A percentile compares a stretch with the other conserved stretches of the same genome.
Conservation (phyloP, 2,888 invertebrate genomes). For the Anoplius nigerrimus region DNA sequence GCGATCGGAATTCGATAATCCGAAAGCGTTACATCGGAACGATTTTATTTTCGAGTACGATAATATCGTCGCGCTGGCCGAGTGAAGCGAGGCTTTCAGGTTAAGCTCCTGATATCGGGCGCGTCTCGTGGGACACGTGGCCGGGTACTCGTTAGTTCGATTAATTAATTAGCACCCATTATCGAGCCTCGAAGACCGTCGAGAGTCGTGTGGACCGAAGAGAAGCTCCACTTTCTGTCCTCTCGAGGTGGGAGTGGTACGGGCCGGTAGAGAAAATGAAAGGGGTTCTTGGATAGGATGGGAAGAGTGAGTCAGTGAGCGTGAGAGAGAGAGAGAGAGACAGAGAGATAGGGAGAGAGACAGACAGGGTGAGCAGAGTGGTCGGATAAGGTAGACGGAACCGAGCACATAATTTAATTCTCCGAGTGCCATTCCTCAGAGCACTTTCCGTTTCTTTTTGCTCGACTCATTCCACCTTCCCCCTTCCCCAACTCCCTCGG, state of each 20-base stretch:
- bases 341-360: not conserved
- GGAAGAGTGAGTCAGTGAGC: not conserved
- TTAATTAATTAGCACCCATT: conserved; percentile 56
- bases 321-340: too few relatives aligned
- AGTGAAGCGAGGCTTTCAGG: not conserved
- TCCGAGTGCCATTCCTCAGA: conserved; percentile 23
- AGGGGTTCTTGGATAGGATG: conserved; percentile 3
- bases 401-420: conserved; percentile 34
- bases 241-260: too few relatives aligned
- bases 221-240: not conserved
- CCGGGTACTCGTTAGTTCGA: conserved; percentile 33
- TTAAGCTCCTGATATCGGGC: conserved; percentile 6
- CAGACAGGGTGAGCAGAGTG: too few relatives aligned
- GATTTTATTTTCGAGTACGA: too few relatives aligned
- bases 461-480: not conserved
- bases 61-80: too few relatives aligned
- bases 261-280: not conserved
- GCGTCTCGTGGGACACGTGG: conserved; percentile 24
- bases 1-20: too few relatives aligned
- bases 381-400: not conserved
- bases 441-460: conserved; percentile 2
- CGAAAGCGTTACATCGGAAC: too few relatives aligned
- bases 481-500: not conserved
- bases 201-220: not conserved
- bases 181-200: conserved; percentile 35